Conservation (phyloP, 2,888 invertebrate genomes). For the Limnephilus marmoratus region DNA sequence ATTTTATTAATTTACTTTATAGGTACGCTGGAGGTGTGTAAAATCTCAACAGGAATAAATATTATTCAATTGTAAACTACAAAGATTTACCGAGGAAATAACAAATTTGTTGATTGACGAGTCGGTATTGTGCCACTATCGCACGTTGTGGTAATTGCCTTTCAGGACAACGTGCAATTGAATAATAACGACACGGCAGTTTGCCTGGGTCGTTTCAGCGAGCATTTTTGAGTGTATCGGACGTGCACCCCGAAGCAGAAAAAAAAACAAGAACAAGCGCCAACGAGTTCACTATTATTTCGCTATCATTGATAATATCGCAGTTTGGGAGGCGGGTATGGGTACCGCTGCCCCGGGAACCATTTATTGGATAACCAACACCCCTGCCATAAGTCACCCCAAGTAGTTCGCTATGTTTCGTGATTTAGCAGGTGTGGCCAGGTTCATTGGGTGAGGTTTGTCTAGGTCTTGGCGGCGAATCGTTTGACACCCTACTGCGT, state of each 20-base stretch:
- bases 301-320: background rate
- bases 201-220: background rate
- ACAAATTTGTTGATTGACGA: background rate
- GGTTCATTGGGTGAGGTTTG: no score
- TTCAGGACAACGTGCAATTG: background rate
- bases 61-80: background rate
- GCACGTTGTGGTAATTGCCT: background rate
- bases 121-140: background rate
- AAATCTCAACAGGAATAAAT: background rate
- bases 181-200: background rate
- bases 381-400: no score
- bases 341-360: no score
- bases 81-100: no score
- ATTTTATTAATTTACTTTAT: background rate
- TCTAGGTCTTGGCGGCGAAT: no score
- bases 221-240: background rate
- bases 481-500: no score
- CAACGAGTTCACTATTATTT: background rate
- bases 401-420: no score
- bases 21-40: background rate
- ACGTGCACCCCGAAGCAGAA: background rate
- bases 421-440: no score
- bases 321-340: no score
- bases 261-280: background rate
- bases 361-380: no score